phyloP scores from a whole-genome alignment of 2,888 invertebrate genomes.

The Drosophila ochracea region DNA sequence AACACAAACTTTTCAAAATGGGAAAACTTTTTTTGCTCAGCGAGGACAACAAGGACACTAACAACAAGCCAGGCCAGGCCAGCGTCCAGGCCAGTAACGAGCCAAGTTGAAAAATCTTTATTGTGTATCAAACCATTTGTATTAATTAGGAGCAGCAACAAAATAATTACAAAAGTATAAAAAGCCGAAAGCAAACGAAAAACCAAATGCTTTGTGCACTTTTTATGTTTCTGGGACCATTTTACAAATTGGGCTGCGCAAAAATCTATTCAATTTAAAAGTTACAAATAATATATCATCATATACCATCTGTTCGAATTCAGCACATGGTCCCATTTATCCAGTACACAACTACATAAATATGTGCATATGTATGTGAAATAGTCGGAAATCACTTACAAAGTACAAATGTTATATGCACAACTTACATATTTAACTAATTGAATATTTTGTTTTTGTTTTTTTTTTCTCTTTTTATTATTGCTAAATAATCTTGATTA shows the following conservation, averaged over 20 bases:
- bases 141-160: conserved; percentile 82
- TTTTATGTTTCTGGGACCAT: conserved; percentile 39
- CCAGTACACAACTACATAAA: background rate
- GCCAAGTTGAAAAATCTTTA: conserved; percentile 81
- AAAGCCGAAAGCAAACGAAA: conserved; percentile 45
- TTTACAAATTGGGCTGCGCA: conserved; percentile 25
- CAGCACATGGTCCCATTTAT: background rate
- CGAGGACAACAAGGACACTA: conserved; percentile 65
- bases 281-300: conserved; percentile 22
- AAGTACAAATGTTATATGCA: background rate
- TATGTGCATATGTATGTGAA: background rate
- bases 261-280: conserved; percentile 52
- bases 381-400: background rate
- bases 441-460: background rate
- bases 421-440: background rate
- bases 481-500: conserved; percentile 4
- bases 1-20: conserved; percentile 77
- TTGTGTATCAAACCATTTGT: conserved; percentile 83
- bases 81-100: conserved; percentile 54
- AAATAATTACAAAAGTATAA: conserved; percentile 77
- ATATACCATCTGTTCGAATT: background rate
- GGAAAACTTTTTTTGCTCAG: conserved; percentile 76
- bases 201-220: conserved; percentile 56
- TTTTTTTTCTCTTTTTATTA: background rate
- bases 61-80: conserved; percentile 32